Percentiles rank a stretch among this genome's conserved stretches.
Evolutionary conservation across 2,888 invertebrate species (phyloP).

Genomic region (Odontocolon sp.): DNA sequence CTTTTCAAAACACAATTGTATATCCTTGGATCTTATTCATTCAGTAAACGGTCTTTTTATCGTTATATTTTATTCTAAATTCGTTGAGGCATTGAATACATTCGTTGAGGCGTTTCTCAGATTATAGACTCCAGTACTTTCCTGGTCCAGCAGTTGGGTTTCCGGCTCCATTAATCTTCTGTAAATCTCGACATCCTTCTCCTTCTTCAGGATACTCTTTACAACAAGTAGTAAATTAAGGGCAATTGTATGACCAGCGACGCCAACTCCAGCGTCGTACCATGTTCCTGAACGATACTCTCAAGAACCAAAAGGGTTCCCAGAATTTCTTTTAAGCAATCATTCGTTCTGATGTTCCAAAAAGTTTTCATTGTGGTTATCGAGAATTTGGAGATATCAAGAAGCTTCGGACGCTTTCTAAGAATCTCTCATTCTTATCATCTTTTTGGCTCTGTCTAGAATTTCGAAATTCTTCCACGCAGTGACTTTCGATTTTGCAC

Average conservation of each 20-base stretch:
- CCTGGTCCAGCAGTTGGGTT: too few relatives aligned
- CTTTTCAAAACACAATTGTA: too few relatives aligned
- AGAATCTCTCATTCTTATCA: slow-evolving; percentile 31
- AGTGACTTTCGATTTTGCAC: slow-evolving; percentile 14
- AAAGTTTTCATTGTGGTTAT: background rate
- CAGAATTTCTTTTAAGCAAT: slow-evolving; percentile 35
- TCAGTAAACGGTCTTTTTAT: too few relatives aligned
- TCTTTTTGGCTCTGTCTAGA: background rate
- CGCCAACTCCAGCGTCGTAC: slow-evolving; percentile 38
- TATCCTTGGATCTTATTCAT: too few relatives aligned
- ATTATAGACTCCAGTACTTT: too few relatives aligned
- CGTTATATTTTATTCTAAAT: too few relatives aligned
- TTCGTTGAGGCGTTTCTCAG: too few relatives aligned
- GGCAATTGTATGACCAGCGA: slow-evolving; percentile 15
- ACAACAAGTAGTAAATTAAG: slow-evolving; percentile 39
- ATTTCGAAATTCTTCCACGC: slow-evolving; percentile 1
- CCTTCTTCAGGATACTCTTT: slow-evolving; percentile 37
- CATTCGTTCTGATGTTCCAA: background rate
- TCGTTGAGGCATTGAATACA: too few relatives aligned
- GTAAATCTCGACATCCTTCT: background rate
- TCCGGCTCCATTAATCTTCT: slow-evolving; percentile 1
- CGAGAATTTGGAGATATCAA: slow-evolving; percentile 23
- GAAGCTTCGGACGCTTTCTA: slow-evolving; percentile 11
- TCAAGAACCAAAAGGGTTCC: slow-evolving; percentile 45
- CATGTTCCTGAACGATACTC: slow-evolving; percentile 22